phyloP scores from a whole-genome alignment of 2,113 vertebrate species.

The Benitochromis conjunctus region DNA sequence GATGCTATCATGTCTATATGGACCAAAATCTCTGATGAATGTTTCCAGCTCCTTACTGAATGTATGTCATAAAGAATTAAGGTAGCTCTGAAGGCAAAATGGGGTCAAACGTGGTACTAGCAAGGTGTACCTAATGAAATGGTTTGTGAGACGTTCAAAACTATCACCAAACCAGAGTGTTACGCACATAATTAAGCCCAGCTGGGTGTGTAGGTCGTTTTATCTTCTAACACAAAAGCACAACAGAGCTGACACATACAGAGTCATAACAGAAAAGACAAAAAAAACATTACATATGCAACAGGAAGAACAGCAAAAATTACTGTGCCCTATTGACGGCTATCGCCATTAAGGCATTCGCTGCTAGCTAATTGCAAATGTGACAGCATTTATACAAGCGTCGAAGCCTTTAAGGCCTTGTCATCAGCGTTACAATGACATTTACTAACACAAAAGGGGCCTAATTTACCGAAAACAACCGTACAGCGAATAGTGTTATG shows the following conservation, averaged over 20 bases:
- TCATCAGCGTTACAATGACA: background rate
- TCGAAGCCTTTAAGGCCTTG: background rate
- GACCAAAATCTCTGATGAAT: background rate
- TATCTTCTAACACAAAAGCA: background rate
- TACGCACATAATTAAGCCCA: background rate
- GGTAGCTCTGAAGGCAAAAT: background rate
- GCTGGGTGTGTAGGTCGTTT: background rate
- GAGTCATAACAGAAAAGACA: background rate
- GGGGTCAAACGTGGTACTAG: background rate
- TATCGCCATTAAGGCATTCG: background rate
- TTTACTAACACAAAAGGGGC: background rate
- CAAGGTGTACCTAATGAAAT: background rate
- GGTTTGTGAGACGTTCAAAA: background rate
- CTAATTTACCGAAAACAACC: background rate
- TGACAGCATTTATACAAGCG: background rate
- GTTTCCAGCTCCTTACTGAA: background rate
- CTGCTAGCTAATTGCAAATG: conserved; percentile 9
- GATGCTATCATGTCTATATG: background rate
- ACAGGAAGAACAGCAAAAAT: background rate
- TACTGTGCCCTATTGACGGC: background rate
- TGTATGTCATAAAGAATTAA: background rate
- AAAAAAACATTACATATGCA: background rate
- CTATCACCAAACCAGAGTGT: background rate
- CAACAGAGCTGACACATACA: background rate
- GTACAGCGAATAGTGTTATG: background rate